Base-by-base conservation (phyloP, 2,113 vertebrate genomes). In the Forbesichthys agassizii region DNA sequence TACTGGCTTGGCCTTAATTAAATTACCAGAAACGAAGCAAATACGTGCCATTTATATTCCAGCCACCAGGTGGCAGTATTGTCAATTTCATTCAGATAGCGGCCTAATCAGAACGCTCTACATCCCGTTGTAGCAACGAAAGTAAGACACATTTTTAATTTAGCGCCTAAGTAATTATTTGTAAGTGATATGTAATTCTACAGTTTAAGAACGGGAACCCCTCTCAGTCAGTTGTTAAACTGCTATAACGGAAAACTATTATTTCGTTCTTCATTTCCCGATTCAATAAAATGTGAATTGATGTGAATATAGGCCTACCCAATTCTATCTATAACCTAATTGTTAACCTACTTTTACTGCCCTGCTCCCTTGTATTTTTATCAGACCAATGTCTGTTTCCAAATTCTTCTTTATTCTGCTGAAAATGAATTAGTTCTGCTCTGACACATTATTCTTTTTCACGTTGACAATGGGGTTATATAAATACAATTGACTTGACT, bases 361-460 rank as follows among this genome's bases (percentile, higher is more conserved):
- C 48, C 3, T 58, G n/a, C 60, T 85, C 75, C 68, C 76, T 42
- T 61, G 47, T 54, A 74, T 47, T 78, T 76, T 68, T 75, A 78
- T 81, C 72, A 73, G 75, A 74, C 52, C 61, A 75, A 56, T 68
- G 47, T 66, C 61, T 58, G 69, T 33, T 55, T 69, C 68, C 9
- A n/a, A 77, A 68, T 71, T 53, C 51, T 56, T 75, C 69, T 78
- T 59, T 65, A 72, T 86, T 60, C 77, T 80, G 74, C 16, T 77
- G 57, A 68, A 85, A 87, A 88, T 84, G 80, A 88, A 89, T 87
- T 85, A 88, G 82, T 87, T 71, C 84, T 66, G 75, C 85, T 88
- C 85, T 78, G 74, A 85, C 85, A 83, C 69, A 70, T 68, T 63
- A 73, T 27, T 3, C 65, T 63, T 5, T 3, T 46, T 58, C 78